Percentiles rank a stretch among this genome's conserved stretches.
phyloP scores from a whole-genome alignment of 2,888 invertebrate species.

The Leptodirus hochenwartii region DNA sequence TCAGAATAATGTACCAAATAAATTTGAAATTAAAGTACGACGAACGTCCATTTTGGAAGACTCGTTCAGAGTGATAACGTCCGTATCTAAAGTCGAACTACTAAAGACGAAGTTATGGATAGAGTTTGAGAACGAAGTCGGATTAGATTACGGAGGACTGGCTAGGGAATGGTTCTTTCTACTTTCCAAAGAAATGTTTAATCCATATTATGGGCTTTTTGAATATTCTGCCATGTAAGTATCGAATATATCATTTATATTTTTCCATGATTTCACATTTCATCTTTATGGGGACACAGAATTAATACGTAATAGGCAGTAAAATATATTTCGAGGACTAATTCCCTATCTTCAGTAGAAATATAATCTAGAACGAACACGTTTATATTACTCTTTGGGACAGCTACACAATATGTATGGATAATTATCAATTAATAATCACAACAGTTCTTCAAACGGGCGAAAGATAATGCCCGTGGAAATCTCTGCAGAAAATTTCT shows the following conservation, averaged over 20 bases:
- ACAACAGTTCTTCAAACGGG: too few species aligned
- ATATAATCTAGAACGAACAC: too few species aligned
- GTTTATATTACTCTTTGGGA: too few species aligned
- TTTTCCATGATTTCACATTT: too few species aligned
- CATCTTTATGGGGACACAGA: too few species aligned
- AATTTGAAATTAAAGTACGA: slow-evolving; percentile 90
- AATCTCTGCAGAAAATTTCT: too few species aligned
- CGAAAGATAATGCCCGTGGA: too few species aligned
- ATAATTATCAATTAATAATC: too few species aligned
- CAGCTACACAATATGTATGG: too few species aligned
- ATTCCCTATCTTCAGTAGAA: not conserved
- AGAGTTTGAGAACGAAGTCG: slow-evolving; percentile 95
- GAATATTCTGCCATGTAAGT: slow-evolving; percentile 97
- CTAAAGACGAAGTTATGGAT: slow-evolving; percentile 97
- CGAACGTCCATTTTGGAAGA: slow-evolving; percentile 89
- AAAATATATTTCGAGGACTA: too few species aligned
- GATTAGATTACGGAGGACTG: slow-evolving; percentile 89
- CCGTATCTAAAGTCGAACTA: slow-evolving; percentile 75
- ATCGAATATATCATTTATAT: slow-evolving; percentile 4
- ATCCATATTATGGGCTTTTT: slow-evolving; percentile 98
- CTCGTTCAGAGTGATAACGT: slow-evolving; percentile 88
- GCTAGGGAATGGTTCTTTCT: slow-evolving; percentile 98
- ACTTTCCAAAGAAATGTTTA: slow-evolving; percentile 98
- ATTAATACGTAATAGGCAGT: too few species aligned
- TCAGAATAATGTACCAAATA: slow-evolving; percentile 94